Percentiles rank a stretch among this genome's conserved stretches.
Conservation (phyloP, 2,113 vertebrate species). For the Oreochromis tanganicae region DNA sequence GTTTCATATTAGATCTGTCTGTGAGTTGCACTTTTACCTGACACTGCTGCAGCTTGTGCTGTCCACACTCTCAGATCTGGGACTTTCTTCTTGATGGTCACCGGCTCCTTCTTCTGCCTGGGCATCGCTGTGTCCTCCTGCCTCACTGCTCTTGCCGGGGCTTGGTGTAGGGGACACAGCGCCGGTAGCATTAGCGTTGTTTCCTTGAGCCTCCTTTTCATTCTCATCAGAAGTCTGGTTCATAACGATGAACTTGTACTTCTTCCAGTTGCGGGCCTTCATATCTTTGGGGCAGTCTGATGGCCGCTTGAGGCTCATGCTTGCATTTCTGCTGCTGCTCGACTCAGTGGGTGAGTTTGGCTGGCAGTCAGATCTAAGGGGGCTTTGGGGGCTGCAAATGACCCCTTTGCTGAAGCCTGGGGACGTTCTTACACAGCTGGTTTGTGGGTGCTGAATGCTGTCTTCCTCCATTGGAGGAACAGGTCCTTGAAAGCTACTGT, state of each 20-base stretch:
- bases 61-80: slow-evolving; percentile 69
- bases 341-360: slow-evolving; percentile 96
- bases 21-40: slow-evolving; percentile 39
- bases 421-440: slow-evolving; percentile 66
- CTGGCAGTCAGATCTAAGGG: slow-evolving; percentile 93
- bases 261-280: slow-evolving; percentile 97
- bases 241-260: slow-evolving; percentile 92
- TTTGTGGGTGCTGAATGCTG: slow-evolving; percentile 55
- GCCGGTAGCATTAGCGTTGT: slow-evolving; percentile 52
- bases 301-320: slow-evolving; percentile 73
- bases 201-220: slow-evolving; percentile 61
- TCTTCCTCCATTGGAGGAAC: slow-evolving; percentile 65
- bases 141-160: background rate
- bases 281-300: slow-evolving; percentile 74
- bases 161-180: slow-evolving; percentile 52
- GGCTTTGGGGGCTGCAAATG: slow-evolving; percentile 86
- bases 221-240: slow-evolving; percentile 82
- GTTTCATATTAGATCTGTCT: background rate
- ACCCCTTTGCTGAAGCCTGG: slow-evolving; percentile 76
- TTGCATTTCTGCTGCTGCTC: slow-evolving; percentile 90
- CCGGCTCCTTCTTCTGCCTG: slow-evolving; percentile 20
- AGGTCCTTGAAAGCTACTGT: slow-evolving; percentile 6
- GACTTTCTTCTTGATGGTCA: slow-evolving; percentile 39
- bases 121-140: background rate
- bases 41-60: slow-evolving; percentile 63